Evolutionary conservation across 1,140 invertebrate genomes (phyloP).

Genomic region (Drosophila bocki): DNA sequence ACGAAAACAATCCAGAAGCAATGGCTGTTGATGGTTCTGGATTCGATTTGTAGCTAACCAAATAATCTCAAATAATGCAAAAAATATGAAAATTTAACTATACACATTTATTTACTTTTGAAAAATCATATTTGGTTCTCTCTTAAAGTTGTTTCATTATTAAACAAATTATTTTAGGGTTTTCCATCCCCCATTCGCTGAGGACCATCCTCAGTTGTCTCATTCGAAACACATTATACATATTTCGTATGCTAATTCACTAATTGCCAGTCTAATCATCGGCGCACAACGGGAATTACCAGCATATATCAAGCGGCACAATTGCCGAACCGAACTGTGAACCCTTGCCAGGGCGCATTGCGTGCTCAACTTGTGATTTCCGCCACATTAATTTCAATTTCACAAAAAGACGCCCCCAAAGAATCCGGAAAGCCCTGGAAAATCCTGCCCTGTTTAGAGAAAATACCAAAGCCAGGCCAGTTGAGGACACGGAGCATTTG

Average conservation of each 20-base stretch:
- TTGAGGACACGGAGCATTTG: constrained; percentile 78
- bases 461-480: constrained; percentile 50
- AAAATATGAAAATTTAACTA: constrained; percentile 1
- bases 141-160: not conserved
- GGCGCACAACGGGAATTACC: constrained; percentile 67
- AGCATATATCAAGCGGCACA: constrained; percentile 72
- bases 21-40: constrained; percentile 14
- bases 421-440: constrained; percentile 16
- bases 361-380: constrained; percentile 82
- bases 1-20: constrained; percentile 37
- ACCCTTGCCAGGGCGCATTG: constrained; percentile 65
- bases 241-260: constrained; percentile 67
- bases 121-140: not conserved
- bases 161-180: not conserved
- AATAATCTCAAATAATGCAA: constrained; percentile 16
- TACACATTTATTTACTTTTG: not conserved
- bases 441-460: constrained; percentile 12
- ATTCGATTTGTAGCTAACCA: constrained; percentile 28
- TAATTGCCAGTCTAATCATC: constrained; percentile 76
- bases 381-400: constrained; percentile 83
- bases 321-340: constrained; percentile 38
- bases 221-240: constrained; percentile 47
- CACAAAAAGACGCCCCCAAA: constrained; percentile 61
- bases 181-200: not conserved
- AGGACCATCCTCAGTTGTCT: not conserved